A percentile compares a stretch with the other conserved stretches of the same genome.
These are phyloP conservation scores for Dryobota labecula DNA, from an alignment of 2,888 invertebrate species.

Conservation along the genomic window DNA sequence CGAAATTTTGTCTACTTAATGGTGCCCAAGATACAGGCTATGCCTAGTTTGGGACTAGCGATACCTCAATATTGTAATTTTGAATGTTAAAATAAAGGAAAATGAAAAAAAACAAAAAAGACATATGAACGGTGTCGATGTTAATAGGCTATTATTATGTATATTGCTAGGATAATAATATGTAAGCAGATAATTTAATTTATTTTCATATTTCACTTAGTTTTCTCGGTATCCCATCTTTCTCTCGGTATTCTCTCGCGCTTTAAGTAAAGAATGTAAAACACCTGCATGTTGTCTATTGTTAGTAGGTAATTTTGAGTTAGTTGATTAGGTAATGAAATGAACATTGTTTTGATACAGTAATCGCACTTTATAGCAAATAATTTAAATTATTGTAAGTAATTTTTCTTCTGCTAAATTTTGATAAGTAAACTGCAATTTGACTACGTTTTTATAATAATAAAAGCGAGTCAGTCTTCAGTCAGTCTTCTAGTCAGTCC, in stretches of 20 bases:
- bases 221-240: slow-evolving; percentile 14
- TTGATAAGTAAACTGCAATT: not conserved
- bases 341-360: not conserved
- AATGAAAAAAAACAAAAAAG: too few species aligned
- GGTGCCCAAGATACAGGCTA: too few species aligned
- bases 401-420: not conserved
- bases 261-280: not conserved
- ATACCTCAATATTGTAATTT: too few species aligned
- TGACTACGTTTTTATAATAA: not conserved
- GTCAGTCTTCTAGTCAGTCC: too few species aligned
- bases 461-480: too few species aligned
- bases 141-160: too few species aligned
- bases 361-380: not conserved
- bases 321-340: slow-evolving; percentile 1
- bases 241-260: not conserved
- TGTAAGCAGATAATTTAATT: not conserved
- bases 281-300: slow-evolving; percentile 26
- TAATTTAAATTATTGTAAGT: not conserved
- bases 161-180: too few species aligned
- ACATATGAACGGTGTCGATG: too few species aligned
- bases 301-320: slow-evolving; percentile 15
- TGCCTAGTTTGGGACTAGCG: too few species aligned
- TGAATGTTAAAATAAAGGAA: too few species aligned
- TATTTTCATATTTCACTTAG: not conserved
- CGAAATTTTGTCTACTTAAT: too few species aligned